Evolutionary conservation across 2,888 invertebrate species (phyloP).

Genomic region (Encarsia formosa): DNA sequence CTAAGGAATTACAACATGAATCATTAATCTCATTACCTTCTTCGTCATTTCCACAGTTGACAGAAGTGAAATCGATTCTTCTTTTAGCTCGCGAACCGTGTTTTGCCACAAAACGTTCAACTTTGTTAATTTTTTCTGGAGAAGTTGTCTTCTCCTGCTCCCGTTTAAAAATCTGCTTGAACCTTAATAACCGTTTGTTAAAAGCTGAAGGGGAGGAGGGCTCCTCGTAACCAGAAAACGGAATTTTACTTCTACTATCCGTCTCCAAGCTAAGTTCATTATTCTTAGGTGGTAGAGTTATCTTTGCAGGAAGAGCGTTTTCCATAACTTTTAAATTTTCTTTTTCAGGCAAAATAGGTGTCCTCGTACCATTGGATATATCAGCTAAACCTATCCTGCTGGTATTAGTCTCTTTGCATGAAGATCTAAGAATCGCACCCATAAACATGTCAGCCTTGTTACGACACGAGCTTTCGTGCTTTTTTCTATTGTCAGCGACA

Average conservation of each 20-base stretch:
- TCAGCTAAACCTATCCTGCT: no score
- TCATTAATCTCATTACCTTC: conserved; percentile 37
- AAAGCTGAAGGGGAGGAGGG: conserved; percentile 26
- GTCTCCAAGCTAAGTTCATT: no score
- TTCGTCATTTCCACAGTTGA: conserved; percentile 11
- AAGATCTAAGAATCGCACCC: conserved; percentile 55
- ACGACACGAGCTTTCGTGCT: neutral
- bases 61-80: conserved; percentile 39
- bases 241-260: no score
- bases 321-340: no score
- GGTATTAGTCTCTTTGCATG: conserved; percentile 42
- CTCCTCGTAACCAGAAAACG: no score
- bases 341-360: no score
- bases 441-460: conserved; percentile 57
- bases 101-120: neutral
- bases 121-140: conserved; percentile 24
- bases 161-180: conserved; percentile 44
- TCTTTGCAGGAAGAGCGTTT: no score
- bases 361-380: no score
- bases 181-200: conserved; percentile 42
- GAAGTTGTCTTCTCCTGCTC: conserved; percentile 31
- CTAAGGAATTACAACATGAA: conserved; percentile 16
- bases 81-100: conserved; percentile 30
- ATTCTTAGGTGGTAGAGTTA: no score
- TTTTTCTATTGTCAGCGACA: neutral